A percentile compares a stretch with the other conserved stretches of the same genome.
Evolutionary conservation across 2,888 invertebrate species (phyloP).

Genomic region (Ectemnius continuus): DNA sequence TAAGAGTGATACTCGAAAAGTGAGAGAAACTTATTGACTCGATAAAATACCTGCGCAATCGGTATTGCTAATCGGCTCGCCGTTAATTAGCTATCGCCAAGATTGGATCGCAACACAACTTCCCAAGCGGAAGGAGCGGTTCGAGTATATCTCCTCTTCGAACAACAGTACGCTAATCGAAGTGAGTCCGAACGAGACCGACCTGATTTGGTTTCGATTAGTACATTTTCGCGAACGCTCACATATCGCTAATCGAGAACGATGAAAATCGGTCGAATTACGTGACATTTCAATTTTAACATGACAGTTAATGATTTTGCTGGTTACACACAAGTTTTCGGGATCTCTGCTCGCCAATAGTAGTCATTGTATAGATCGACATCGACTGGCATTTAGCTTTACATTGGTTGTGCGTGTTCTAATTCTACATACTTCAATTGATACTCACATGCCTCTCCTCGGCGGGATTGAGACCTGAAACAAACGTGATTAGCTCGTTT

Average conservation of each 20-base stretch:
- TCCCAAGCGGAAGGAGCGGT: neutral
- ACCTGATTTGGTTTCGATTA: too few relatives aligned
- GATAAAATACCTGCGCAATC: too few relatives aligned
- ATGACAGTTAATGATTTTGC: conserved; percentile 24
- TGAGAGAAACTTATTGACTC: too few relatives aligned
- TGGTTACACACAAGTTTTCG: conserved; percentile 21
- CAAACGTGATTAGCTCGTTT: conserved; percentile 52
- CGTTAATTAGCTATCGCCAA: too few relatives aligned
- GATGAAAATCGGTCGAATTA: neutral
- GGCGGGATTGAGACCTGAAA: conserved; percentile 82
- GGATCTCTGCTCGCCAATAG: conserved; percentile 14
- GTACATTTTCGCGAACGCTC: too few relatives aligned
- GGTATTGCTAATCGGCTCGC: too few relatives aligned
- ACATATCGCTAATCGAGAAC: too few relatives aligned
- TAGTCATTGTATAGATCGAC: conserved; percentile 31
- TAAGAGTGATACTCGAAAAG: too few relatives aligned
- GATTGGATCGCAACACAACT: too few relatives aligned
- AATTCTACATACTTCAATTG: conserved; percentile 20
- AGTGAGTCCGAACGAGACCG: too few relatives aligned
- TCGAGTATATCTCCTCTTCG: neutral
- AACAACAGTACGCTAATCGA: too few relatives aligned
- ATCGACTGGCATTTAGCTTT: conserved; percentile 33
- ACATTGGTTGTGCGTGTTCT: conserved; percentile 20
- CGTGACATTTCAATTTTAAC: conserved; percentile 11
- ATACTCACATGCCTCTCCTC: conserved; percentile 85